Conservation (phyloP, 2,888 invertebrate genomes). For the Plemyria rubiginata region DNA sequence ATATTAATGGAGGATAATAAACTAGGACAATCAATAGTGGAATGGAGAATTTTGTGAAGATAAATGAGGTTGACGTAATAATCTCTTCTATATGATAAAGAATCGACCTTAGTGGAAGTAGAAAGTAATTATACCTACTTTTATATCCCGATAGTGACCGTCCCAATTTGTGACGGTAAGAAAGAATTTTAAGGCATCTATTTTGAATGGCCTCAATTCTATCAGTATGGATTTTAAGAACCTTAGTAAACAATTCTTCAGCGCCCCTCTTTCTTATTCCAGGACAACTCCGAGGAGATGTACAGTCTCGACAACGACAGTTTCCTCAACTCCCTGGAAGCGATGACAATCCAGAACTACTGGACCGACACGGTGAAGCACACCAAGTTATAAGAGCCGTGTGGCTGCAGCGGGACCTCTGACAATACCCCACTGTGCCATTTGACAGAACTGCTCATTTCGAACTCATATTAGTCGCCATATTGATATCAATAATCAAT, state of each 20-base stretch:
- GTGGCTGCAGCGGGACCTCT: slow-evolving; percentile 16
- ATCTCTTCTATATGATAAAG: too few relatives aligned
- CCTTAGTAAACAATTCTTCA: not conserved
- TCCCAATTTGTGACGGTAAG: too few relatives aligned
- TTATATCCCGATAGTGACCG: too few relatives aligned
- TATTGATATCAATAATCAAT: not conserved
- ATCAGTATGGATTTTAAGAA: too few relatives aligned
- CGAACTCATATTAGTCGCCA: not conserved
- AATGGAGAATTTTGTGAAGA: too few relatives aligned
- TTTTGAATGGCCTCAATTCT: too few relatives aligned
- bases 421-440: slow-evolving; percentile 18
- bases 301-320: slow-evolving; percentile 97
- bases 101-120: too few relatives aligned
- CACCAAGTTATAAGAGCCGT: slow-evolving; percentile 89
- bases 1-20: too few relatives aligned
- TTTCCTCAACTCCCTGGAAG: slow-evolving; percentile 95
- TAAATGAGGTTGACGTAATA: too few relatives aligned
- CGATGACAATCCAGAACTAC: slow-evolving; percentile 97
- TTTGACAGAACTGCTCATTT: not conserved
- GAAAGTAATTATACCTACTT: too few relatives aligned
- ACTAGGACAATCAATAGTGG: too few relatives aligned
- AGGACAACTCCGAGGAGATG: slow-evolving; percentile 98
- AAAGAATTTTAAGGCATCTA: too few relatives aligned
- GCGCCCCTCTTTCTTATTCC: slow-evolving; percentile 59
- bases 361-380: slow-evolving; percentile 97